Percentiles rank a stretch among this genome's conserved stretches.
These are phyloP conservation scores for Pemphredon lugubris DNA, from an alignment of 2,888 invertebrate genomes.

Conservation along the genomic window DNA sequence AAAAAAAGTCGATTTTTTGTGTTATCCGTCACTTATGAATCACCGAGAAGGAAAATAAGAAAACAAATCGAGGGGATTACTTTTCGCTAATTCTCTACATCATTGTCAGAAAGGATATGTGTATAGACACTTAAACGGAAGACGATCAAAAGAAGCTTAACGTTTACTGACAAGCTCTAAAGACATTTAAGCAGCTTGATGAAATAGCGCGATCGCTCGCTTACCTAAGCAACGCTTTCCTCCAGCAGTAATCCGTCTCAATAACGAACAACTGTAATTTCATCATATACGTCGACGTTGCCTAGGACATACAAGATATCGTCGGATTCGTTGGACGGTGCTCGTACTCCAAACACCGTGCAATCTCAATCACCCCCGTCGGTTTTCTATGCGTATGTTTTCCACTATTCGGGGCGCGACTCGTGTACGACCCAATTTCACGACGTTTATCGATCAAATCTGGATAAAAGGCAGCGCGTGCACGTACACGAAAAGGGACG, in stretches of 20 bases:
- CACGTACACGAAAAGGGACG: not conserved
- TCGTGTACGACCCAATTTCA: slow-evolving; percentile 59
- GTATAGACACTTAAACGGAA: slow-evolving; percentile 10
- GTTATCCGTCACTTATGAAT: not conserved
- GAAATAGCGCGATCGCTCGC: slow-evolving; percentile 33
- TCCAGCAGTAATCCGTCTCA: slow-evolving; percentile 78
- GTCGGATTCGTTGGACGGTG: slow-evolving; percentile 27
- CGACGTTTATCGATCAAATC: slow-evolving; percentile 61
- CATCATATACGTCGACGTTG: slow-evolving; percentile 75
- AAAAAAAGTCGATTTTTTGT: not conserved
- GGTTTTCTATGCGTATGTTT: slow-evolving; percentile 21
- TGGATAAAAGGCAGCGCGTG: slow-evolving; percentile 16
- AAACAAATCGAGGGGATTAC: too few relatives aligned
- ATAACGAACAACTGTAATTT: slow-evolving; percentile 78
- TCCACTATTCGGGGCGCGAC: slow-evolving; percentile 48
- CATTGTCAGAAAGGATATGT: not conserved
- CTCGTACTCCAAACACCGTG: slow-evolving; percentile 23
- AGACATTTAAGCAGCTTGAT: slow-evolving; percentile 43
- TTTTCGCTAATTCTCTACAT: too few relatives aligned
- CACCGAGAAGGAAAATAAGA: too few relatives aligned
- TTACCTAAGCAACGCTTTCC: slow-evolving; percentile 78
- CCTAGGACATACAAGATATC: slow-evolving; percentile 58
- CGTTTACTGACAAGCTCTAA: slow-evolving; percentile 25
- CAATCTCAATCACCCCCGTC: slow-evolving; percentile 22
- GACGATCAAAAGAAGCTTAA: slow-evolving; percentile 35